phyloP scores from a whole-genome alignment of 2,113 vertebrate genomes.

The Sphaerodactylus townsendi region DNA sequence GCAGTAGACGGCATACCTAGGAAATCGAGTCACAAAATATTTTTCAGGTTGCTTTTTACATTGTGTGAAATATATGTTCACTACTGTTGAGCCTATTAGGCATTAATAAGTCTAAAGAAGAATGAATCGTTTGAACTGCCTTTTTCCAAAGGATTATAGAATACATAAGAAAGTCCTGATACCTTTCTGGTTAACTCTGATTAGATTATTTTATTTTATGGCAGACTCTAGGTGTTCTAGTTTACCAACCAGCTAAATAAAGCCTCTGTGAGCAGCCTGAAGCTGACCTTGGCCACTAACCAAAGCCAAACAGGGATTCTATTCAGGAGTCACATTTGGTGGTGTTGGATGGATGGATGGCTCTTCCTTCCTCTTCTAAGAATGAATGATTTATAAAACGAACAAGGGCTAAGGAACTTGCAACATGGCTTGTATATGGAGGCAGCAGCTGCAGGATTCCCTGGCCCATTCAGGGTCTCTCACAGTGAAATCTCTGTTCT shows the following conservation, averaged over 20 bases:
- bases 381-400: conserved; percentile 60
- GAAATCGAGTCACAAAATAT: not conserved
- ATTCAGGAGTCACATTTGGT: conserved; percentile 61
- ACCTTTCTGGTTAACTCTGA: not conserved
- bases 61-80: not conserved
- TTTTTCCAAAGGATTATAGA: not conserved
- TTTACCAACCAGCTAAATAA: conserved; percentile 47
- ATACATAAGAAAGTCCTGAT: not conserved
- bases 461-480: conserved; percentile 16
- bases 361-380: conserved; percentile 61
- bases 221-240: not conserved
- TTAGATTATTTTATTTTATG: not conserved
- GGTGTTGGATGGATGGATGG: conserved; percentile 42
- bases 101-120: not conserved
- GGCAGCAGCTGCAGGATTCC: conserved; percentile 60
- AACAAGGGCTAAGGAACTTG: conserved; percentile 48
- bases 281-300: conserved; percentile 61
- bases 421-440: conserved; percentile 41
- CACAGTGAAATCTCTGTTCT: accelerated
- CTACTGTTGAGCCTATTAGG: not conserved
- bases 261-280: conserved; percentile 57
- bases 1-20: not conserved
- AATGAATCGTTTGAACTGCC: not conserved
- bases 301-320: conserved; percentile 53
- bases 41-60: not conserved